Base-by-base conservation (phyloP, 2,113 vertebrate species). In the Hippocampus mohnikei region DNA sequence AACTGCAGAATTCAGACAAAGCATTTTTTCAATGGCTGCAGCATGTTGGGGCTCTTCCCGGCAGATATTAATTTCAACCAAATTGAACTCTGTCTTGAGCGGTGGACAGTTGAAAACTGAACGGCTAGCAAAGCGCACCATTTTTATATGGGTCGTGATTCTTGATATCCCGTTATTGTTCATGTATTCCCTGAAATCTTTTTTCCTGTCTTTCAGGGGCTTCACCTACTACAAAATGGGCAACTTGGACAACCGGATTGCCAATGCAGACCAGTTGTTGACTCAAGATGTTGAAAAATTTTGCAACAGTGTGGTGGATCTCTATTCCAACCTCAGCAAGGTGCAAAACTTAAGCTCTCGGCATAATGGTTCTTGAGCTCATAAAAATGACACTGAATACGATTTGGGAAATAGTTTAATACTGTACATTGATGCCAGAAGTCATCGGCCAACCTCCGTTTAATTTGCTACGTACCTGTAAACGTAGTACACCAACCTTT, bases 211-310 rank as follows among this genome's bases (percentile, higher is more conserved):
- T 60, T 15, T 12, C 85, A 99, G 97, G 91, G 85, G 94, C 52
- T 98, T 93, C 71, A 98, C 97, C 0, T 99, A 97, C 81, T 99
- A 99, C 91, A 99, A 98, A 92, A 99, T 99, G 97, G 97, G 97
- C 68, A 99, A 99, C 88, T 86, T 99, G 88, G 97, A 99, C 90
- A 98, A 97, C 88, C 94, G 97, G 81, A 98, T 99, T 85, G 95
- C 95, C 55, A 99, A 99, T 64, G 93, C 96, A 64, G 97, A 99
- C 89, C 97, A 98, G 85, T 92, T 99, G 18, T 94, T 99, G 48
- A 99, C 97, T 2, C 97, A 99, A 82, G 97, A 99, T 52, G 97
- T 99, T 79, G 96, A 99, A 87, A 98, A 91, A 66, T 99, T 99
- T 92, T 99, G 97, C 88, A 97, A 98, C 89, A 98, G 96, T 74